These are phyloP conservation scores for Choloepus didactylus DNA, from an alignment of 2,797 vertebrate species.

Conservation along the genomic window DNA sequence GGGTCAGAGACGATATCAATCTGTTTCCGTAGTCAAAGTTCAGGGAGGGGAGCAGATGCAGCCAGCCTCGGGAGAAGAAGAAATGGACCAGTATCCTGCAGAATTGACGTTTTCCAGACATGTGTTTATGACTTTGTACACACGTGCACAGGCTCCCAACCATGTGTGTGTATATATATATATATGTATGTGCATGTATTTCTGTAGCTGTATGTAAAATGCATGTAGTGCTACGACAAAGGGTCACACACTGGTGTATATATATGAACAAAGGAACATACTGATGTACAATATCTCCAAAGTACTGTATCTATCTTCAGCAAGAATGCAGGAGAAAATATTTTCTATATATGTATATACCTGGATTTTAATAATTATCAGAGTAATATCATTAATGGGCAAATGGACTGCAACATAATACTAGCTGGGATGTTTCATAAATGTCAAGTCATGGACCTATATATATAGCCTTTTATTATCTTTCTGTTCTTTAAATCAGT, in stretches of 20 bases:
- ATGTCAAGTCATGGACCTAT: slow-evolving; percentile 89
- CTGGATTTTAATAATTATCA: slow-evolving; percentile 89
- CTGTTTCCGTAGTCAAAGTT: slow-evolving; percentile 93
- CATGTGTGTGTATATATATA: slow-evolving; percentile 27
- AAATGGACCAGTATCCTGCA: slow-evolving; percentile 84
- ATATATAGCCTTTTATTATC: slow-evolving; percentile 76
- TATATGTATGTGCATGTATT: slow-evolving; percentile 64
- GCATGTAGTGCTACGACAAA: slow-evolving; percentile 75
- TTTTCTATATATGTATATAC: slow-evolving; percentile 89
- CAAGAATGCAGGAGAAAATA: slow-evolving; percentile 91
- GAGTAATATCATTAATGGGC: slow-evolving; percentile 86
- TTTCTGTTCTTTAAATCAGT: slow-evolving; percentile 75
- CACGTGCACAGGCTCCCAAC: slow-evolving; percentile 49
- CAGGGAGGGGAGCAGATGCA: slow-evolving; percentile 95
- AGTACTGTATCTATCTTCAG: slow-evolving; percentile 91
- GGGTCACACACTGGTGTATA: slow-evolving; percentile 83
- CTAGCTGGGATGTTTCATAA: slow-evolving; percentile 88
- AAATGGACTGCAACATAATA: slow-evolving; percentile 83
- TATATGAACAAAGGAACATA: slow-evolving; percentile 86
- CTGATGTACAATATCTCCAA: slow-evolving; percentile 89
- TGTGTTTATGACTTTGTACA: slow-evolving; percentile 81
- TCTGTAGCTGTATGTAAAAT: slow-evolving; percentile 78
- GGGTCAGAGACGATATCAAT: slow-evolving; percentile 90
- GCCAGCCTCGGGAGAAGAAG: slow-evolving; percentile 90
- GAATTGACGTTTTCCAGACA: slow-evolving; percentile 85